A percentile compares a stretch with the other conserved stretches of the same genome.
These are phyloP conservation scores for Microhierax caerulescens DNA, from an alignment of 2,797 vertebrate species.

Conservation along the genomic window DNA sequence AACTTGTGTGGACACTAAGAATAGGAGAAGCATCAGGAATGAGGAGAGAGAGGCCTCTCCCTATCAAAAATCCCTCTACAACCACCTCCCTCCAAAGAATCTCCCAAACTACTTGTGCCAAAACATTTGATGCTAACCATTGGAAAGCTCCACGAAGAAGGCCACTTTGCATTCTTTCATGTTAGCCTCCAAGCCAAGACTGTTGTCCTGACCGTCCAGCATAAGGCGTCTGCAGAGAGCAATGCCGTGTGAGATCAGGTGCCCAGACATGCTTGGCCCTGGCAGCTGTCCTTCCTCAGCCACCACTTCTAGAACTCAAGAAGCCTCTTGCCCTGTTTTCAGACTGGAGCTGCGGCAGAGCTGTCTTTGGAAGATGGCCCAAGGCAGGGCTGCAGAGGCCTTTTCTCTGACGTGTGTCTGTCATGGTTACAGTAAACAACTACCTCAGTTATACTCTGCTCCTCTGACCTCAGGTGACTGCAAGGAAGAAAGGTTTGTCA, in stretches of 20 bases:
- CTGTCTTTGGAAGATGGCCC: not conserved
- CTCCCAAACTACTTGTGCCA: not conserved
- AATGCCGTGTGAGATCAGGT: accelerated
- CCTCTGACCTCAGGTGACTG: not conserved
- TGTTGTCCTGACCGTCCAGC: not conserved
- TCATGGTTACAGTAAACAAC: not conserved
- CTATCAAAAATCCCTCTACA: not conserved
- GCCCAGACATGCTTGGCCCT: not conserved
- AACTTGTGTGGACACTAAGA: not conserved
- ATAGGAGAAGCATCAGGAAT: not conserved
- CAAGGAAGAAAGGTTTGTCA: not conserved
- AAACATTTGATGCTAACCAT: not conserved
- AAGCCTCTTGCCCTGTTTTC: not conserved
- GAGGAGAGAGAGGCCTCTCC: not conserved
- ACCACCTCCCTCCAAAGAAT: not conserved
- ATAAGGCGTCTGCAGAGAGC: not conserved
- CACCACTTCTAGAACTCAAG: not conserved
- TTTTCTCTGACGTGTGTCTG: not conserved
- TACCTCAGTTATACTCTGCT: not conserved
- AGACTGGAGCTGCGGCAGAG: not conserved
- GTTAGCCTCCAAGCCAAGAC: not conserved
- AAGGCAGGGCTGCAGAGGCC: not conserved
- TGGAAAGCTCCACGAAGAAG: not conserved
- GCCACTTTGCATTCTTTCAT: not conserved
- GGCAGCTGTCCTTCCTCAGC: not conserved